Evolutionary conservation across 1,140 invertebrate species (phyloP).

Genomic region (Drosophila pseudoobscura): DNA sequence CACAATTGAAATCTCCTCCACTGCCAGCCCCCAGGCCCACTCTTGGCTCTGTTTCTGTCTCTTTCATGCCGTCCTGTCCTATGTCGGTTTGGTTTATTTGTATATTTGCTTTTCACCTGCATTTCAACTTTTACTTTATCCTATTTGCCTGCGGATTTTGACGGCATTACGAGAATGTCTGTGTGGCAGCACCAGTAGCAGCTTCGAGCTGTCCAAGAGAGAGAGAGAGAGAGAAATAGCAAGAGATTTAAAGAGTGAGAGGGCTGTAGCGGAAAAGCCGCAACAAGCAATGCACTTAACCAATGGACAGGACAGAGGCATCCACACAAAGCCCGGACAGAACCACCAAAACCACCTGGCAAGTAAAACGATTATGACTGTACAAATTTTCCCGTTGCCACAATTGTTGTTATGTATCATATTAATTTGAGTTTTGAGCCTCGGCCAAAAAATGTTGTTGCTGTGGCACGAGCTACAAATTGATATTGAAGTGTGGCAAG

Average conservation of each 20-base stretch:
- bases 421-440: slow-evolving; percentile 60
- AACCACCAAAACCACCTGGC: slow-evolving; percentile 1
- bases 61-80: not conserved
- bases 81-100: slow-evolving; percentile 21
- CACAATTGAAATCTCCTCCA: slow-evolving; percentile 27
- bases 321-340: not conserved
- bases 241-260: slow-evolving; percentile 2
- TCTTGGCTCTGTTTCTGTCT: not conserved
- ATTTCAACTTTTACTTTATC: slow-evolving; percentile 49
- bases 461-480: slow-evolving; percentile 12
- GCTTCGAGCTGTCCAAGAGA: not conserved
- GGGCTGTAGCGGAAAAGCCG: slow-evolving; percentile 41
- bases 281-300: slow-evolving; percentile 55
- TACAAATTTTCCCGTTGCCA: slow-evolving; percentile 60
- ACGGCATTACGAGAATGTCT: slow-evolving; percentile 30
- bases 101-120: slow-evolving; percentile 58
- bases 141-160: slow-evolving; percentile 62
- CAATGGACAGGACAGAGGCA: slow-evolving; percentile 18
- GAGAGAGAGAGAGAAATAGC: slow-evolving; percentile 7
- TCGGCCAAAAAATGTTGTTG: slow-evolving; percentile 28
- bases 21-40: too few species aligned
- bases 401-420: slow-evolving; percentile 55
- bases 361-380: slow-evolving; percentile 58
- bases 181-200: slow-evolving; percentile 1
- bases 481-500: slow-evolving; percentile 18